Base-by-base conservation (phyloP, 2,888 invertebrate species). In the Xanthostigma xanthostigma region DNA sequence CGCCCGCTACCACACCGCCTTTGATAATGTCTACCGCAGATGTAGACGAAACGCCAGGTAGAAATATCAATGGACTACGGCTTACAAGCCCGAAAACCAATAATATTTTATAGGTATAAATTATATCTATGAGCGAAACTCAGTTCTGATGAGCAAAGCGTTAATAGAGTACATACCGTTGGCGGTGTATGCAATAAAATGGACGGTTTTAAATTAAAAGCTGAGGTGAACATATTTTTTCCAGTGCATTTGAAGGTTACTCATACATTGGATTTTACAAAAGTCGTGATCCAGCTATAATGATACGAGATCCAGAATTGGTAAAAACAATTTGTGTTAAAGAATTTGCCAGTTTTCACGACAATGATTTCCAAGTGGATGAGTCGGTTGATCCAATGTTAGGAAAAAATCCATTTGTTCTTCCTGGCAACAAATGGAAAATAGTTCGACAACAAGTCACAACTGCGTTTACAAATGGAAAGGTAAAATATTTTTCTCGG, bases 351-450 rank as follows among this genome's bases (percentile, higher is more conserved):
- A 49, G 48, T 36, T 61, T 58, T 47, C 54, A 53, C 36, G 60
- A 63, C 46, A 55, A 54, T 34, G 53, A 50, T 43, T 33, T 62
- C 3, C 53, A 62, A 55, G 52, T 67, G 2, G 58, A 64, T 46
- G 61, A 64, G 9, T 58, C 62, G 12, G 53, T 56, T 0, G 72
- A 72, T 43, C 67, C 63, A 2, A 53, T 73, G 3, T 55, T 66
- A 9, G 60, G 61, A 6, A 61, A 62, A 38, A 67, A 68, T 58
- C 66, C 68, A 2, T 67, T 73, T 49, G 44, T 58, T 0, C 49
- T 71, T n/a, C 59, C 58, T 2, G 65, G 68, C 2, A 60, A 64
- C 11, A 55, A 63, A 51, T 70, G 73, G 73, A 67, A 68, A 49
- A 59, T 64, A 2, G 56, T 69, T 2, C 61, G 74, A 2, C 59